phyloP scores from a whole-genome alignment of 2,888 invertebrate genomes.

The Salpingus planirostris region DNA sequence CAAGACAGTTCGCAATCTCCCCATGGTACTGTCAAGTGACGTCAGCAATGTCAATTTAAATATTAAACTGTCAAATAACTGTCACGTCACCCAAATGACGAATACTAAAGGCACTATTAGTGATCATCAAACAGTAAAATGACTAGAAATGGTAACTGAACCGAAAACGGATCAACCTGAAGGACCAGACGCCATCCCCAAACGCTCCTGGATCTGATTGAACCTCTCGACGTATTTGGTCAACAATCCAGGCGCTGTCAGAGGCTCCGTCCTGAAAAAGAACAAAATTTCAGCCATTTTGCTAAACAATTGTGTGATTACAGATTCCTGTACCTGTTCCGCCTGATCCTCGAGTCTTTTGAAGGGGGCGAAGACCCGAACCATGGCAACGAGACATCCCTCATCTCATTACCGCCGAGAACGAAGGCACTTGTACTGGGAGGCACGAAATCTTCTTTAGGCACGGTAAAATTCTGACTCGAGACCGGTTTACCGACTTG shows the following conservation, averaged over 20 bases:
- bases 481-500: conserved; percentile 37
- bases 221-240: conserved; percentile 36
- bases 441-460: neutral
- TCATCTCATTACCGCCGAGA: neutral
- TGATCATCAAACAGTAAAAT: conserved; percentile 6
- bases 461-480: conserved; percentile 27
- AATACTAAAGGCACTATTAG: conserved; percentile 12
- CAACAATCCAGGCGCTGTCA: conserved; percentile 32
- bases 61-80: too few relatives aligned
- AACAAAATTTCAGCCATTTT: neutral
- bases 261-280: conserved; percentile 4
- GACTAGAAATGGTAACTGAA: conserved; percentile 8
- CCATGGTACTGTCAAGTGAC: too few relatives aligned
- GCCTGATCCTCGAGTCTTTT: too few relatives aligned
- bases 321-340: too few relatives aligned
- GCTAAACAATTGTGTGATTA: neutral
- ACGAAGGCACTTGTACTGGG: conserved; percentile 9
- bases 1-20: too few relatives aligned
- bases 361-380: conserved; percentile 33
- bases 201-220: conserved; percentile 36
- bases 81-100: conserved; percentile 8
- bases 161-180: conserved; percentile 4
- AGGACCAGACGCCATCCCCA: conserved; percentile 21
- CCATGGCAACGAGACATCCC: conserved; percentile 23
- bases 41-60: too few relatives aligned